Conservation (phyloP, 2,888 invertebrate genomes). For the Corythucha ciliata region DNA sequence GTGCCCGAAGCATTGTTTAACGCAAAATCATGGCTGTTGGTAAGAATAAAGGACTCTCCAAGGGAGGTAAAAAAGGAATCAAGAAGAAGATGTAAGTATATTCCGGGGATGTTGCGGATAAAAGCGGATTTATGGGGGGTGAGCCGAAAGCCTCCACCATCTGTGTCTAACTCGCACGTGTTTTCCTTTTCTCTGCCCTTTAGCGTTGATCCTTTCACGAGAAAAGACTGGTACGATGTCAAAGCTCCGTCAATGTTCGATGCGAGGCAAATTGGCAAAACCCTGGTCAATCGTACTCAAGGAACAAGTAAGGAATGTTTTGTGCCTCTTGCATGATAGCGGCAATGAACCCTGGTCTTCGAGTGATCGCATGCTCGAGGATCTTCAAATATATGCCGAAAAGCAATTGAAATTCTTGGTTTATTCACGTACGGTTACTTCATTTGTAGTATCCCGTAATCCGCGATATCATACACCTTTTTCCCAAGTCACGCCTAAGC, state of each 20-base stretch:
- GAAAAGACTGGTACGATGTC: constrained; percentile 99
- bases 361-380: too few relatives aligned
- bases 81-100: constrained; percentile 98
- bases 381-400: too few relatives aligned
- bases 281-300: constrained; percentile 96
- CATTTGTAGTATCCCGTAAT: too few relatives aligned
- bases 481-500: too few relatives aligned
- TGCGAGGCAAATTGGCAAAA: constrained; percentile 94
- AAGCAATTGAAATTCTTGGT: too few relatives aligned
- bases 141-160: not conserved
- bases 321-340: not conserved
- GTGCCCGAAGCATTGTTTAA: too few relatives aligned
- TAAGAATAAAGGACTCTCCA: constrained; percentile 93
- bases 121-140: constrained; percentile 40
- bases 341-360: too few relatives aligned
- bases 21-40: constrained; percentile 83
- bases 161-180: too few relatives aligned
- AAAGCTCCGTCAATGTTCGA: constrained; percentile 98
- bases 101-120: not conserved
- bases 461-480: too few relatives aligned
- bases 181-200: constrained; percentile 32
- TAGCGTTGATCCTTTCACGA: constrained; percentile 96
- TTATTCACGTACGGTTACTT: too few relatives aligned
- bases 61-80: constrained; percentile 98
- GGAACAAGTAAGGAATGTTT: constrained; percentile 50